phyloP scores from a whole-genome alignment of 1,140 invertebrate genomes.

The Sycophila sp. region DNA sequence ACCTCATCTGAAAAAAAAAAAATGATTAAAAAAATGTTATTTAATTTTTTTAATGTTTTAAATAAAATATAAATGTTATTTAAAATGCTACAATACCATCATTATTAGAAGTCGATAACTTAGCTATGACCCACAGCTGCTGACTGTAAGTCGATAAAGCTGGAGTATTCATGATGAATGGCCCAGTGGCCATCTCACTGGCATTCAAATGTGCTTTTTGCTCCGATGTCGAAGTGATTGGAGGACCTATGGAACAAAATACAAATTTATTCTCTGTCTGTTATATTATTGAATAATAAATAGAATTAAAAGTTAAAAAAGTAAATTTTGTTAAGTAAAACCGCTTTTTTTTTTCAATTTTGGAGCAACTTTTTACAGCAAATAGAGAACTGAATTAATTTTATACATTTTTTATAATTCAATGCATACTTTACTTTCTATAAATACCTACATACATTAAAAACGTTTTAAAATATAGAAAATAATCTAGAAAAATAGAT shows the following conservation, averaged over 20 bases:
- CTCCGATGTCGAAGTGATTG: conserved; percentile 83
- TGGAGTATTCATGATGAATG: conserved; percentile 87
- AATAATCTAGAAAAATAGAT: too few relatives aligned
- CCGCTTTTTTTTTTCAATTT: too few relatives aligned
- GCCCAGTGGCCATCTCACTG: conserved; percentile 81
- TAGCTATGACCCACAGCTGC: conserved; percentile 92
- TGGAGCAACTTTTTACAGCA: too few relatives aligned
- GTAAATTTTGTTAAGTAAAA: too few relatives aligned
- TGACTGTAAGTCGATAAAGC: conserved; percentile 88
- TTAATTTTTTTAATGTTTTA: conserved; percentile 16
- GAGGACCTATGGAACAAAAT: conserved; percentile 81
- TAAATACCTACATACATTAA: too few relatives aligned
- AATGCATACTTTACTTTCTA: too few relatives aligned
- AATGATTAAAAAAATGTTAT: conserved; percentile 26
- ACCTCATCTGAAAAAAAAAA: conserved; percentile 75
- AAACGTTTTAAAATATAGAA: too few relatives aligned
- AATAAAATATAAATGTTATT: background rate
- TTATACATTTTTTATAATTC: too few relatives aligned
- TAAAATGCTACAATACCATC: conserved; percentile 74
- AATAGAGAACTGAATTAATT: too few relatives aligned
- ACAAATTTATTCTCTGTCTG: background rate
- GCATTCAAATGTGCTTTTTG: conserved; percentile 71
- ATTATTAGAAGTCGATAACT: conserved; percentile 83
- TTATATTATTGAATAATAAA: conserved; percentile 18
- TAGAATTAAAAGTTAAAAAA: conserved; percentile 2